A percentile compares a stretch with the other conserved stretches of the same genome.
Evolutionary conservation across 2,113 vertebrate genomes (phyloP).

Genomic region (Junco hyemalis): DNA sequence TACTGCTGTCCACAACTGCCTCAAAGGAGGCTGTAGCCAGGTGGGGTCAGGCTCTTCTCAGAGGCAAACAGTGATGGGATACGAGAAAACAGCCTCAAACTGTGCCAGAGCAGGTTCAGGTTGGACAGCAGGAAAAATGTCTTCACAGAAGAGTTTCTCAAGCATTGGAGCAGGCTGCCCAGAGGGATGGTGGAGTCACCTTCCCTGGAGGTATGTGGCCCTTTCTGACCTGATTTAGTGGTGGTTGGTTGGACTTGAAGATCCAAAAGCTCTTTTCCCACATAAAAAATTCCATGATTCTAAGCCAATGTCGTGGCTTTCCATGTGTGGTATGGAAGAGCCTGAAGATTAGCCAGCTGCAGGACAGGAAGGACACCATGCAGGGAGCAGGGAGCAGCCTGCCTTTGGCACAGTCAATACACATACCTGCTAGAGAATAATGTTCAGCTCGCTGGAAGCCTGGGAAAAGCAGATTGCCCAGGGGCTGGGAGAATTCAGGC

Average conservation of each 20-base stretch:
- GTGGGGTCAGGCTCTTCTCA: neutral
- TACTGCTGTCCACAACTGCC: neutral
- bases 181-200: neutral
- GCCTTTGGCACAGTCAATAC: neutral
- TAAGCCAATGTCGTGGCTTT: neutral
- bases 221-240: neutral
- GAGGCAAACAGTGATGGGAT: fast-evolving
- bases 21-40: neutral
- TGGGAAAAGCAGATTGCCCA: neutral
- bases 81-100: neutral
- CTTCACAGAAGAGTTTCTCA: neutral
- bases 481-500: neutral
- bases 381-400: neutral
- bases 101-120: neutral
- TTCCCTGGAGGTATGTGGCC: neutral
- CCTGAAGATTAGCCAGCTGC: neutral
- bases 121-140: neutral
- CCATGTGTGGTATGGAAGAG: neutral
- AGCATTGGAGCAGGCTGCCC: neutral
- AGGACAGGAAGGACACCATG: neutral
- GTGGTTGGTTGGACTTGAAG: neutral
- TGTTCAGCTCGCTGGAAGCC: neutral
- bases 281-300: neutral
- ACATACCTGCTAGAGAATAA: neutral
- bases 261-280: neutral